Evolutionary conservation across 2,113 vertebrate genomes (phyloP).

Genomic region (Tonatia bakeri): DNA sequence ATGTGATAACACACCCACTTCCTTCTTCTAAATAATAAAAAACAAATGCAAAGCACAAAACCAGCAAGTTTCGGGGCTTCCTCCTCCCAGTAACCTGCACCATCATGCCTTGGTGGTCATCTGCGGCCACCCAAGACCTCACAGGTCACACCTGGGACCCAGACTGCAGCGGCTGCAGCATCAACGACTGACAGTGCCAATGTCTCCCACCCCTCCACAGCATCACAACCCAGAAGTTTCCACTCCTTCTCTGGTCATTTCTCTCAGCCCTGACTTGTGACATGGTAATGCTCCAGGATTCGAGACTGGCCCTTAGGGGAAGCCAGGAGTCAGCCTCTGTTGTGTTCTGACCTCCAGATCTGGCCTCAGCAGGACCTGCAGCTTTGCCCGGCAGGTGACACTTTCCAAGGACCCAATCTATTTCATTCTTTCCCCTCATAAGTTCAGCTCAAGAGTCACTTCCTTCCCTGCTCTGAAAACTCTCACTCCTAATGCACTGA

Average conservation of each 20-base stretch:
- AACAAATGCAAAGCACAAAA: background rate
- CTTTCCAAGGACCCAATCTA: background rate
- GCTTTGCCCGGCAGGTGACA: background rate
- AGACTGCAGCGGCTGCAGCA: background rate
- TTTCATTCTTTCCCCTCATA: background rate
- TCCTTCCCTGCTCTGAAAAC: background rate
- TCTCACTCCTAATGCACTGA: background rate
- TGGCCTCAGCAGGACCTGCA: background rate
- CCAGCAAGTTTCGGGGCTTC: rapidly evolving
- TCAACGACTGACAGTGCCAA: background rate
- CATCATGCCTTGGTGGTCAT: too few relatives aligned
- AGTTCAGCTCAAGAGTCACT: background rate
- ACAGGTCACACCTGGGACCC: background rate
- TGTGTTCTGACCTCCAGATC: background rate
- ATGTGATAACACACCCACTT: background rate
- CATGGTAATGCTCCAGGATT: background rate
- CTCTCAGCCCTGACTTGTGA: background rate
- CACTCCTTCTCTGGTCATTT: background rate
- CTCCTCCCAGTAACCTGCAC: background rate
- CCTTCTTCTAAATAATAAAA: background rate
- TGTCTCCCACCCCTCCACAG: background rate
- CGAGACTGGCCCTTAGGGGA: background rate
- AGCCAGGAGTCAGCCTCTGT: background rate
- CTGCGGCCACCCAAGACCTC: background rate
- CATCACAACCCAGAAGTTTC: background rate